Conservation (phyloP, 2,113 vertebrate species). For the Albula goreensis region DNA sequence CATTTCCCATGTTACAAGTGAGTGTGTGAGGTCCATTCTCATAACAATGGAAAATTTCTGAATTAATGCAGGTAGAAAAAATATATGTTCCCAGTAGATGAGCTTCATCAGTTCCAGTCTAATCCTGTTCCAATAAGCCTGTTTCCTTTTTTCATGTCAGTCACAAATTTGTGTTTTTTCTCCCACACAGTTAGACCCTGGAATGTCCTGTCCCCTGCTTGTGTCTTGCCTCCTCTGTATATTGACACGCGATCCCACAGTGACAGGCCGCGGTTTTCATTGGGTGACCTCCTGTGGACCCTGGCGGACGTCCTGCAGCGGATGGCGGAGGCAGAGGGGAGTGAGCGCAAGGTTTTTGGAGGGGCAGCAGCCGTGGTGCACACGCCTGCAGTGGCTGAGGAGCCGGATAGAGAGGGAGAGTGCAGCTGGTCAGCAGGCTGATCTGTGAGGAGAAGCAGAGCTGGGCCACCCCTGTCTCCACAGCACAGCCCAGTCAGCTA, state of each 20-base stretch:
- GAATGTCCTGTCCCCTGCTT: background rate
- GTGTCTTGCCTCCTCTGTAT: background rate
- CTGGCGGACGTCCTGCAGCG: slow-evolving; percentile 57
- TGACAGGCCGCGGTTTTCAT: background rate
- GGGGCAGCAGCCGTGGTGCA: slow-evolving; percentile 30
- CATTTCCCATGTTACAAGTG: background rate
- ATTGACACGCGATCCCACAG: background rate
- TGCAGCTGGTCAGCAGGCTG: background rate
- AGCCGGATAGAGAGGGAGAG: background rate
- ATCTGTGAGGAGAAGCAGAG: background rate
- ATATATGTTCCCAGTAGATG: background rate
- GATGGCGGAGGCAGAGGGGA: slow-evolving; percentile 54
- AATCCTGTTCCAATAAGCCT: background rate
- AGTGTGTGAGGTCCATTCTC: background rate
- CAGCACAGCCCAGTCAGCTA: background rate
- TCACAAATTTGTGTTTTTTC: background rate
- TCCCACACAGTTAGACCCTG: background rate
- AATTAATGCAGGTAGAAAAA: background rate
- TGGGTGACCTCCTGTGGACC: background rate
- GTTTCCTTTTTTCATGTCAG: background rate
- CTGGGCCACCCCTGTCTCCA: background rate
- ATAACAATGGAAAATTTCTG: background rate
- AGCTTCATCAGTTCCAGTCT: background rate
- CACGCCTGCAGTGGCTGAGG: slow-evolving; percentile 61
- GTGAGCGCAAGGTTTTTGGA: slow-evolving; percentile 16